Base-by-base conservation (phyloP, 2,888 invertebrate genomes). In the Pristionchus exspectatus region DNA sequence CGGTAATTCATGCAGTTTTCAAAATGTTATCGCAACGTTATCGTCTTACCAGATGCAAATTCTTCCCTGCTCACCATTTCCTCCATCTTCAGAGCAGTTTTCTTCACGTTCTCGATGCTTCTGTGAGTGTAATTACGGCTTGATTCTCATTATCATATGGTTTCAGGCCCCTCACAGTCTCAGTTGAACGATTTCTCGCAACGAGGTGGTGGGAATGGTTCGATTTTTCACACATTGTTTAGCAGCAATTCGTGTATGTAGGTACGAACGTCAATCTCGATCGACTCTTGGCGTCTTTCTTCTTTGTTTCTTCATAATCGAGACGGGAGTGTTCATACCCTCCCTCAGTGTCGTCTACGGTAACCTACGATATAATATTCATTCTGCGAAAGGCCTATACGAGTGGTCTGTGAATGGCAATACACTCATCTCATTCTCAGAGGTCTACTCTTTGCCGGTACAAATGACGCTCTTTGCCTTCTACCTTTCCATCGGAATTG, bases 121-220 rank as follows among this genome's bases (percentile, higher is more conserved):
- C n/a, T 77, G 77, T 77, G 44, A 77, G 77, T 30, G 0, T 69
- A 5, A n/a, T 12, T 21, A 4, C 50, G 1, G 50, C 50, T 9
- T 7, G 1, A 77, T n/a, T 77, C 2, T 21, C 38, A 16, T 21
- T 18, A 38, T 18, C 30, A 21, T 4, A 1, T 4, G 24, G 14
- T 77, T 77, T 38, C 77, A 77, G 77, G 44, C 77, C 77, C 18
- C 44, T 38, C 5, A 44, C 77, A 10, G 77, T 77, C 38, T 38
- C 77, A 12, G 44, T 77, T 10, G 77, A 77, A 33, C 21, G 77
- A n/a, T 77, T 77, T 50, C 77, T 77, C 7, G 77, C 77, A 7
- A 77, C 77, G 44, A 77, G n/a, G n/a, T 77, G 77, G 77, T 77
- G 77, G 77, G 77, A 77, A 44, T 77, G 77, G 77, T 77, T 38